Evolutionary conservation across 2,888 invertebrate genomes (phyloP), one percentile per base, ranked within the genome.

Genomic region (Hirudinaria manillensis): DNA sequence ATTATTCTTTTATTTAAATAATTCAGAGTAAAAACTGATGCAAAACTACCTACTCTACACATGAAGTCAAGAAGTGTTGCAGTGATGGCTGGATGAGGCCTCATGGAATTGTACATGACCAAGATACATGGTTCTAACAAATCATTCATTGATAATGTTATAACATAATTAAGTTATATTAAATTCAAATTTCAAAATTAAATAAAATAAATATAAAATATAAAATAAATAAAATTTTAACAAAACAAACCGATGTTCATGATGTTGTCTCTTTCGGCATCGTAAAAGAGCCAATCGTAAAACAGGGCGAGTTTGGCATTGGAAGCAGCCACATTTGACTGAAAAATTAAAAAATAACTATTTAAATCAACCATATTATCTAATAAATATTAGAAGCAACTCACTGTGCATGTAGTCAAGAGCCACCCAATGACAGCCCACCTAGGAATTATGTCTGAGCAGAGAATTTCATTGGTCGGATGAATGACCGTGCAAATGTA

Each of bases 351-450:
- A 55, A 67, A 36, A 53, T 1, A 29, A 72, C n/a, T 0, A 70
- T 71, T 71, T 2, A 72, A 71, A 24, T 66, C 13, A 45, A 45
- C 45, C 1, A 45, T 45, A 45, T 10, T 45, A 38, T 24, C 24
- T 13, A n/a, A 56, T 13, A 68, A 7, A 29, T 27, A 61, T 6
- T 4, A 61, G n/a, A 19, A 21, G 24, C 16, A 24, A 79, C 83
- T 81, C 79, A 85, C 84, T 56, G 93, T 94, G 84, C 93, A 93
- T 21, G 93, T 93, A 66, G 93, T 93, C 76, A 94, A 88, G 13
- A 94, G 88, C 94, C 94, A 94, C 75, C 94, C 93, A 82, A 94
- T 94, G 68, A 94, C 92, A 78, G 94, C 94, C 94, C 94, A 94
- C 80, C 94, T 89, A 80, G 94, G 94, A 85, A 93, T 93, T 84